Conservation (phyloP, 2,888 invertebrate genomes). For the Pachydiplax longipennis region DNA sequence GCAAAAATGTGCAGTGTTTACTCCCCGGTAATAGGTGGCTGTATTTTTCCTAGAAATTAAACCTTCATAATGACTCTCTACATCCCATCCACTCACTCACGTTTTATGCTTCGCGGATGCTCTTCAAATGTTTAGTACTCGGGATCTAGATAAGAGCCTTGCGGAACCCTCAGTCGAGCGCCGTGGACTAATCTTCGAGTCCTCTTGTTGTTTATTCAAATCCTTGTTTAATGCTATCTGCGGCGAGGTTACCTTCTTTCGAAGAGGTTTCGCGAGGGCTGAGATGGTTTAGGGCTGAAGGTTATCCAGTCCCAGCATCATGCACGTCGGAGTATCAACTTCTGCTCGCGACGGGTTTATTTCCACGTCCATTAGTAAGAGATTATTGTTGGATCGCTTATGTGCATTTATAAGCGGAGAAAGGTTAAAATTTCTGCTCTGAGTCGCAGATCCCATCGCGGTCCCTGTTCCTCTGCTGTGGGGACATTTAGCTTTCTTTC, state of each 20-base stretch:
- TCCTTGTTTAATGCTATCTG: background rate
- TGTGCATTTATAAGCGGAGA: background rate
- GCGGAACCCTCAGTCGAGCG: background rate
- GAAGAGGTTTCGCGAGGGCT: background rate
- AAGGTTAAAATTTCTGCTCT: background rate
- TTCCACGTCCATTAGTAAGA: background rate
- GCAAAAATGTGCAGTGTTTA: background rate
- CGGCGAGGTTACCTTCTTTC: background rate
- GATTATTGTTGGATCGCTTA: background rate
- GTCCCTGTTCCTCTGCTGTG: background rate
- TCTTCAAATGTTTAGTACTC: background rate
- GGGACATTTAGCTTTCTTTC: too few relatives aligned
- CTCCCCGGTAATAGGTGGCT: background rate
- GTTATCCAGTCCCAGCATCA: background rate
- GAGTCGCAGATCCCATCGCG: background rate
- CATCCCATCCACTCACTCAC: too few relatives aligned
- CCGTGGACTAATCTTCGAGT: background rate
- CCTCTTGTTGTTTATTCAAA: background rate
- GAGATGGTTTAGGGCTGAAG: background rate
- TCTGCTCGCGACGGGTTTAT: background rate
- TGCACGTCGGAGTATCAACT: background rate
- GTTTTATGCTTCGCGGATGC: background rate
- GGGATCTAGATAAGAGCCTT: background rate
- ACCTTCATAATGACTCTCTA: too few relatives aligned
- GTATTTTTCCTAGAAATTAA: too few relatives aligned